phyloP scores from a whole-genome alignment of 2,113 vertebrate species.

The Platysternon megacephalum region DNA sequence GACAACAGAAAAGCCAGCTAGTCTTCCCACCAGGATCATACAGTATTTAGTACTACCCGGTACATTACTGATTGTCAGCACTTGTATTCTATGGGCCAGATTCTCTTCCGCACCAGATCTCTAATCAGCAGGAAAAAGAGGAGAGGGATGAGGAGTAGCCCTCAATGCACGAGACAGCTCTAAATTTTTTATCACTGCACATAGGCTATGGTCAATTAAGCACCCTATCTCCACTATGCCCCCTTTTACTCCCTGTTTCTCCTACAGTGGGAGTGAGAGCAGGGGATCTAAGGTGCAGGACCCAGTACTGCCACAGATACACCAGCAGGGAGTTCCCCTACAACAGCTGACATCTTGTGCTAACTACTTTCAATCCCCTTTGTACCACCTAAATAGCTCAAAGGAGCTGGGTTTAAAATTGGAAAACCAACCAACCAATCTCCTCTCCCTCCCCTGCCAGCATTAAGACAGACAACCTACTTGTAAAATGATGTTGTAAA shows the following conservation, averaged over 20 bases:
- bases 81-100: neutral
- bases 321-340: neutral
- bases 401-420: neutral
- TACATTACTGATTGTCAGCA: neutral
- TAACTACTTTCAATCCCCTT: neutral
- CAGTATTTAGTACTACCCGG: neutral
- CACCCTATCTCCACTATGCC: neutral
- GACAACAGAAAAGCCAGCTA: neutral
- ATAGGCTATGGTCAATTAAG: neutral
- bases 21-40: neutral
- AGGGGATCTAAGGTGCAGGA: neutral
- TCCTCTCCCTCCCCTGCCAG: neutral
- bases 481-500: neutral
- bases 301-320: neutral
- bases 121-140: neutral
- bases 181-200: neutral
- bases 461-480: neutral
- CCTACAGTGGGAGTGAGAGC: neutral
- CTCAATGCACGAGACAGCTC: neutral
- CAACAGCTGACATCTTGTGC: neutral
- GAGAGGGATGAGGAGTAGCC: neutral
- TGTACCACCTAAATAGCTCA: neutral
- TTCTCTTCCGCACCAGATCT: neutral
- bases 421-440: rapidly evolving
- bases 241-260: neutral